These are phyloP conservation scores for Potamarius usumacintae DNA, from an alignment of 2,113 vertebrate species.

Conservation along the genomic window DNA sequence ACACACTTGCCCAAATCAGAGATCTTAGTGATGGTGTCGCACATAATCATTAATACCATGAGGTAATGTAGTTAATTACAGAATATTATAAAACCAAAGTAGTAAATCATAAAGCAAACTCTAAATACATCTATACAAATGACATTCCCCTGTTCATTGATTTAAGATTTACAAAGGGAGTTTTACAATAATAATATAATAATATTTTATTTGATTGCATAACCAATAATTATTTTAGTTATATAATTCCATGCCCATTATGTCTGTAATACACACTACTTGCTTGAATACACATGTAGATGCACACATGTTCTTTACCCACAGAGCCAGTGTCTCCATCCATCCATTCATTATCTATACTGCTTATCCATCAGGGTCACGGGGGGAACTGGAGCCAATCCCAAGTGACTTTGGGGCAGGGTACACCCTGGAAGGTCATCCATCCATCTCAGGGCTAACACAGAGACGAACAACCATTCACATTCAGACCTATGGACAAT, in stretches of 20 bases:
- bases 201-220: background rate
- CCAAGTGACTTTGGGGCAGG: no score
- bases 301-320: conserved; percentile 8
- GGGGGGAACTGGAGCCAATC: no score
- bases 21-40: background rate
- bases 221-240: background rate
- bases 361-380: no score
- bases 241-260: background rate
- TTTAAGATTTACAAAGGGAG: background rate
- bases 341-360: no score
- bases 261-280: background rate
- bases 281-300: background rate
- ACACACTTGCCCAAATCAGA: background rate
- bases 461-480: no score
- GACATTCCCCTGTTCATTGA: background rate
- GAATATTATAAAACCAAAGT: background rate
- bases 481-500: no score
- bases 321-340: background rate
- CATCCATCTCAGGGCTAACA: no score
- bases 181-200: background rate
- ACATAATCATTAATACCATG: background rate
- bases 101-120: background rate
- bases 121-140: background rate
- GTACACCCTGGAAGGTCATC: no score
- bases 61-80: background rate